These are phyloP conservation scores for Muscidifurax raptorellus DNA, from an alignment of 1,140 invertebrate species.

Conservation along the genomic window DNA sequence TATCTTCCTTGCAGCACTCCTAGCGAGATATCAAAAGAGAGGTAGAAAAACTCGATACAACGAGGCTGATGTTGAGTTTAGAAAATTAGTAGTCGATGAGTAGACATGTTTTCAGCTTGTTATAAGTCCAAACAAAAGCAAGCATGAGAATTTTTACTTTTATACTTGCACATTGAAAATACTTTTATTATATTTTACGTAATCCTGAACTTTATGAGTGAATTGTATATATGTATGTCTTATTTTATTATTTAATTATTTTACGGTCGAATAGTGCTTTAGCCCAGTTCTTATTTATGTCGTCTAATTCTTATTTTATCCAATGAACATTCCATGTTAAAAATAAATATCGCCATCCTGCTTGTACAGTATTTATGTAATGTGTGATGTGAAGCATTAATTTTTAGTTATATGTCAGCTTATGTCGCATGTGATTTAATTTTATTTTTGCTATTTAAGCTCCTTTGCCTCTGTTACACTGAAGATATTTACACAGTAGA, in stretches of 20 bases:
- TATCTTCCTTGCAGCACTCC: conserved; percentile 64
- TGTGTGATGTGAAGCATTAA: conserved; percentile 4
- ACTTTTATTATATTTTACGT: neutral
- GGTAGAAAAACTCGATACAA: conserved; percentile 67
- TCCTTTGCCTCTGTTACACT: conserved; percentile 3
- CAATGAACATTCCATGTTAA: neutral
- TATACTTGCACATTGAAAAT: conserved; percentile 20
- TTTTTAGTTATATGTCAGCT: conserved; percentile 28
- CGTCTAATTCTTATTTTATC: conserved; percentile 26
- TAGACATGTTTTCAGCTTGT: conserved; percentile 6
- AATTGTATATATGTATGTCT: conserved; percentile 34
- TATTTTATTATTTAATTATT: neutral
- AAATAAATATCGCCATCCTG: neutral
- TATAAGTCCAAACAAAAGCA: conserved; percentile 2
- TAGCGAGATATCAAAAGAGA: conserved; percentile 72
- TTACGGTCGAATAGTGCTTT: neutral
- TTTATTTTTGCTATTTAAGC: conserved; percentile 27
- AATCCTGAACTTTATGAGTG: conserved; percentile 39
- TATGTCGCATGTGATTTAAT: conserved; percentile 21
- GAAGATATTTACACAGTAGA: neutral
- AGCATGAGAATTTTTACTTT: conserved; percentile 39
- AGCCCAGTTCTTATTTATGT: conserved; percentile 24
- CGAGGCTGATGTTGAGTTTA: conserved; percentile 67
- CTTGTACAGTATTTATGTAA: neutral
- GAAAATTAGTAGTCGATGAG: conserved; percentile 66